Conservation (phyloP, 2,888 invertebrate species). For the Heliothis peltigera region DNA sequence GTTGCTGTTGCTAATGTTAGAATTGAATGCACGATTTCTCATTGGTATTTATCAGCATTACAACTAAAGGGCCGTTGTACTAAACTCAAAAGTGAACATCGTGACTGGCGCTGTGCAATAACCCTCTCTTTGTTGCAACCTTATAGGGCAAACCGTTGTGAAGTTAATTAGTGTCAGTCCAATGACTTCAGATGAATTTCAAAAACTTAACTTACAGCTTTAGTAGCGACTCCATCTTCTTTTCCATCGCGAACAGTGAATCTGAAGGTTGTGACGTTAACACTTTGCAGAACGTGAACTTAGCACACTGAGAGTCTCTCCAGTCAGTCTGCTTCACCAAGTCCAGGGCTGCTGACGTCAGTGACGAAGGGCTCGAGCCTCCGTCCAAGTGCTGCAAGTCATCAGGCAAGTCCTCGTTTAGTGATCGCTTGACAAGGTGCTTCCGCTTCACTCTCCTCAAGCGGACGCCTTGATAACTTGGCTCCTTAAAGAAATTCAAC, state of each 20-base stretch:
- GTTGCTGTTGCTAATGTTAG: constrained; percentile 8
- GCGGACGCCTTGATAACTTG: constrained; percentile 67
- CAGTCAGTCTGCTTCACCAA: constrained; percentile 90
- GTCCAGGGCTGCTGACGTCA: constrained; percentile 84
- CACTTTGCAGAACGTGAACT: constrained; percentile 93
- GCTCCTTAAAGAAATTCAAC: constrained; percentile 71
- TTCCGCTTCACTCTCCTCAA: constrained; percentile 75
- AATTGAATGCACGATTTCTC: constrained; percentile 44
- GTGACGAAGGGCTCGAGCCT: constrained; percentile 68
- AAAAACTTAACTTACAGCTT: constrained; percentile 91
- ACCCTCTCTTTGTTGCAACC: constrained; percentile 31
- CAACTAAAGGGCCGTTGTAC: constrained; percentile 37
- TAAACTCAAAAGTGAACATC: constrained; percentile 48
- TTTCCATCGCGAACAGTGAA: constrained; percentile 93
- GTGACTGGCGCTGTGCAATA: constrained; percentile 58
- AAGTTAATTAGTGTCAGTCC: background rate
- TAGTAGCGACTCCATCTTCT: constrained; percentile 93
- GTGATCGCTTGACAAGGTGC: constrained; percentile 75
- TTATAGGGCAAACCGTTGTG: constrained; percentile 24
- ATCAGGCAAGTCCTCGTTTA: constrained; percentile 82
- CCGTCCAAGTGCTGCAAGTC: constrained; percentile 82
- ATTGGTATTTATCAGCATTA: constrained; percentile 41
- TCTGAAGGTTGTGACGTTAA: constrained; percentile 92
- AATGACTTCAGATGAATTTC: constrained; percentile 1
- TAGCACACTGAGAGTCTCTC: constrained; percentile 94